Evolutionary conservation across 2,113 vertebrate genomes (phyloP), one percentile per base, ranked within the genome.

Genomic region (Rhinogobius similis): DNA sequence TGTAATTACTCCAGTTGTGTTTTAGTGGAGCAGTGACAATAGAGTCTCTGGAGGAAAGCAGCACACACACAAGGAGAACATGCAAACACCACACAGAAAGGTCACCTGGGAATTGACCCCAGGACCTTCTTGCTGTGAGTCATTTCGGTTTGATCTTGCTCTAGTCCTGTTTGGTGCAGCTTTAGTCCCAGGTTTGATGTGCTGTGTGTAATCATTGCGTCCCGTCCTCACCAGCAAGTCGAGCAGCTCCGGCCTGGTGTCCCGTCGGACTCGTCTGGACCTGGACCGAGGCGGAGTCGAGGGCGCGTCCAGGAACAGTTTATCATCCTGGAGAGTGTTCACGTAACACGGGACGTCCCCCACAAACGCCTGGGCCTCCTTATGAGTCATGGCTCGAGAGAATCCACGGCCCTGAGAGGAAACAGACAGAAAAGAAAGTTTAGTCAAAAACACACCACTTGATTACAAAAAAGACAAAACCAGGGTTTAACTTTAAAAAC

Each of bases 351-450:
- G 82, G 43, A 94, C 94, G 0, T 96, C 95, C 0, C 97, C 97
- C 81, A 99, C 95, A 29, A 95, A 99, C 1, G 96, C 97, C 79
- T 96, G 88, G 0, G 97, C 97, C 87, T 99, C 97, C 0, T 93
- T 92, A 58, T 94, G 94, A 0, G 97, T 98, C 97, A 99, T 99
- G 0, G 96, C 97, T 87, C 91, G 95, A 87, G 94, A 92, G 85
- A 99, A 94, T 68, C 97, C 95, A 43, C 84, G 92, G 75, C 97
- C 97, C 97, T 99, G 82, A 8, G 36, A 18, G n/a, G 38, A 46
- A 78, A 39, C 82, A 18, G 11, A 13, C n/a, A 0, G 6, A 75
- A 67, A 6, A 29, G 66, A 32, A 46, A 4, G 43, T 52, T 10
- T 5, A 7, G 4, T 55, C 52, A 24, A 12, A 13, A 55, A 4